Evolutionary conservation across 1,140 invertebrate genomes (phyloP).

Genomic region (Eufriesea mexicana): DNA sequence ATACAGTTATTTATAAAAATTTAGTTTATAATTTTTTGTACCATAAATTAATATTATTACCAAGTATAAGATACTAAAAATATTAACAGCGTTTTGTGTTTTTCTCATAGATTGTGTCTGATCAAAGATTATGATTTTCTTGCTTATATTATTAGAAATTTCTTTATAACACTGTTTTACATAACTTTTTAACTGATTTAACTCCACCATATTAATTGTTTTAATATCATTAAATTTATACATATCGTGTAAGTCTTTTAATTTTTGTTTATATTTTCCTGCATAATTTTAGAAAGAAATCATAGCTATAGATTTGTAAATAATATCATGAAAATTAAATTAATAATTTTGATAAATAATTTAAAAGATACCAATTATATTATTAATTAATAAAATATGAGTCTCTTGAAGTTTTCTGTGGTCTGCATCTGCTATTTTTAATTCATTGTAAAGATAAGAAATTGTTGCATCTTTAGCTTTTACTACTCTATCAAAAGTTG

Average conservation of each 20-base stretch:
- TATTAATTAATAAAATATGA: constrained; percentile 87
- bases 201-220: constrained; percentile 64
- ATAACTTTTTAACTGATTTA: constrained; percentile 60
- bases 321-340: not conserved
- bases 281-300: constrained; percentile 48
- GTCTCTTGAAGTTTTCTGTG: constrained; percentile 86
- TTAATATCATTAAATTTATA: constrained; percentile 77
- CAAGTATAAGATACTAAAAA: constrained; percentile 70
- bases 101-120: constrained; percentile 66
- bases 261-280: constrained; percentile 80
- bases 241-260: constrained; percentile 82
- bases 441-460: constrained; percentile 84
- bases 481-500: constrained; percentile 84
- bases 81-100: constrained; percentile 73
- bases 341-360: constrained; percentile 1
- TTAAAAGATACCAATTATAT: constrained; percentile 84
- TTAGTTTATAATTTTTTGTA: not conserved
- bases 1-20: constrained; percentile 24
- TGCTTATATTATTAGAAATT: constrained; percentile 68
- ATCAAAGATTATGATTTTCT: constrained; percentile 64
- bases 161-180: constrained; percentile 61
- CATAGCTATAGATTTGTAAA: constrained; percentile 30
- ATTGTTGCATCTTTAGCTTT: constrained; percentile 87
- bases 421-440: constrained; percentile 87
- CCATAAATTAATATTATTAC: constrained; percentile 57